These are phyloP conservation scores for Mesaphorura yosii DNA, from an alignment of 1,140 invertebrate species.

Conservation along the genomic window DNA sequence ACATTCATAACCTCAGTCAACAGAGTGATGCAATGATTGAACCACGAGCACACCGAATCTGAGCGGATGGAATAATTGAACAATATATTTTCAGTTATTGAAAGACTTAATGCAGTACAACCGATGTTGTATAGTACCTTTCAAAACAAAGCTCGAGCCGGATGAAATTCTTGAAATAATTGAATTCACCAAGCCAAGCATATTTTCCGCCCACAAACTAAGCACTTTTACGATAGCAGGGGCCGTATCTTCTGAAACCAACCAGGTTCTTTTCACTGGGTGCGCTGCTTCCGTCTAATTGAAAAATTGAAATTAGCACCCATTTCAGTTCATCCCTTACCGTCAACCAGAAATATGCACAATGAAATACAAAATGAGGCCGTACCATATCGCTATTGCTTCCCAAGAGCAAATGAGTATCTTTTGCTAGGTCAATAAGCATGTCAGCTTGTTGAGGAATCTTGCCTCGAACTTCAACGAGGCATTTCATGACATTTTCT, in stretches of 20 bases:
- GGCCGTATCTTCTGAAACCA: constrained; percentile 7
- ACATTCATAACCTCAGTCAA: constrained; percentile 10
- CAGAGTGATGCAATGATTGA: too few species aligned
- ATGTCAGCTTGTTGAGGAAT: not conserved
- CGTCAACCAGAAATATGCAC: too few species aligned
- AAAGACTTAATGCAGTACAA: too few species aligned
- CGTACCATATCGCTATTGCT: constrained; percentile 4
- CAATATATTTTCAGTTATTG: too few species aligned
- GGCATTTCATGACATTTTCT: constrained; percentile 3
- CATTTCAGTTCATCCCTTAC: too few species aligned
- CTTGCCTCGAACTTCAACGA: constrained; percentile 4
- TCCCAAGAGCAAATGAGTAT: constrained; percentile 3
- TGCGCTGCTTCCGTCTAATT: too few species aligned
- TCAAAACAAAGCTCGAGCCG: too few species aligned
- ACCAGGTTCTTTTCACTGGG: constrained; percentile 3
- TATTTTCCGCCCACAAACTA: not conserved
- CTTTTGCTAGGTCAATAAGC: constrained; percentile 1
- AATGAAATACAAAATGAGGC: too few species aligned
- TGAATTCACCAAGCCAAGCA: not conserved
- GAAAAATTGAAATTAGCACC: too few species aligned
- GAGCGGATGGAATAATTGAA: too few species aligned
- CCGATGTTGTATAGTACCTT: too few species aligned
- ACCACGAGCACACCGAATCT: too few species aligned
- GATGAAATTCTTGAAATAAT: constrained; percentile 8
- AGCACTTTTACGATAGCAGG: not conserved